These are phyloP conservation scores for Apis laboriosa DNA, from an alignment of 1,140 invertebrate species.

Conservation along the genomic window DNA sequence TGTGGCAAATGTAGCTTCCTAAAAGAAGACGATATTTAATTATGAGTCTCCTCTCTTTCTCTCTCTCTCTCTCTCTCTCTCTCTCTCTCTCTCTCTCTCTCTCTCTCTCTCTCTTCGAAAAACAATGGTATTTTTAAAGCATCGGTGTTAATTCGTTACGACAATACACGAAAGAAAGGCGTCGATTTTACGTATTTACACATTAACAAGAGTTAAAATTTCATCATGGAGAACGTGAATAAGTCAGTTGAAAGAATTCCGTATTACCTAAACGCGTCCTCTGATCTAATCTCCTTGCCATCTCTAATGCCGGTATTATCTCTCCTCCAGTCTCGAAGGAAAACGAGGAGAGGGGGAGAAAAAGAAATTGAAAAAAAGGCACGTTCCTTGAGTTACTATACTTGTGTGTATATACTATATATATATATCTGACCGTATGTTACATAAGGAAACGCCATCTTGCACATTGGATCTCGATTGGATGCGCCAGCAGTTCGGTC, in stretches of 20 bases:
- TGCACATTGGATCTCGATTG: constrained; percentile 52
- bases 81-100: too few species aligned
- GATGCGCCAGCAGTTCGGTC: constrained; percentile 45
- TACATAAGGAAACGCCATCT: constrained; percentile 53
- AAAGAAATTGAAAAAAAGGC: constrained; percentile 11
- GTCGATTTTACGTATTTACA: too few species aligned
- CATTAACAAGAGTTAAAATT: too few species aligned
- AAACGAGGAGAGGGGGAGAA: constrained; percentile 1
- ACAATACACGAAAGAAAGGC: too few species aligned
- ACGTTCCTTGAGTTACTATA: constrained; percentile 13
- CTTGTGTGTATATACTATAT: neutral
- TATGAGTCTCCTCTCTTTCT: neutral
- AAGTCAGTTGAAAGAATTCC: neutral
- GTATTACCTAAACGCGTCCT: neutral
- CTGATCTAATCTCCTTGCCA: constrained; percentile 23
- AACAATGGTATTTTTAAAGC: constrained; percentile 7
- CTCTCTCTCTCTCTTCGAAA: neutral
- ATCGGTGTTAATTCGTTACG: neutral
- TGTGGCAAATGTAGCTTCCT: neutral
- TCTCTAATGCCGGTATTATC: constrained; percentile 19
- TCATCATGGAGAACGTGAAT: neutral
- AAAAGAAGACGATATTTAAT: neutral
- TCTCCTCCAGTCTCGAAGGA: neutral
- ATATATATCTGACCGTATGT: constrained; percentile 14
- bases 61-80: too few species aligned